These are phyloP conservation scores for Ceriagrion tenellum DNA, from an alignment of 2,888 invertebrate genomes.

Conservation along the genomic window DNA sequence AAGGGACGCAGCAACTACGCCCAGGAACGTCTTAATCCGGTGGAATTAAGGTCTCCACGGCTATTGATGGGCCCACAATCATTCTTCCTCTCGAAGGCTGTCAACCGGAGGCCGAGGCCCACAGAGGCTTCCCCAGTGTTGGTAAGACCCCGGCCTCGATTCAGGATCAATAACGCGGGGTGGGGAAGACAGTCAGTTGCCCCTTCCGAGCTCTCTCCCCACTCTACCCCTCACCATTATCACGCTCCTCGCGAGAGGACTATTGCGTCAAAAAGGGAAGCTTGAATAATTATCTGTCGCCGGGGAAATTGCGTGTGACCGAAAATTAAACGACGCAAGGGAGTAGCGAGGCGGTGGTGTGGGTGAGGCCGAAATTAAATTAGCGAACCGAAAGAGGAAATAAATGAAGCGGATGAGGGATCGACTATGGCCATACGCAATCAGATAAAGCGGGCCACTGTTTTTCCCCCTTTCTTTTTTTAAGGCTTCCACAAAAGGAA, in stretches of 20 bases:
- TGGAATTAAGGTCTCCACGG: slow-evolving; percentile 62
- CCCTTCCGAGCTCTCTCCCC: neutral
- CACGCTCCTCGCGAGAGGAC: neutral
- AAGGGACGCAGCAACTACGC: neutral
- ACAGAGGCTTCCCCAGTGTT: neutral
- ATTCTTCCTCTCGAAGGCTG: slow-evolving; percentile 46
- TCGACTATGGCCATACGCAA: slow-evolving; percentile 49
- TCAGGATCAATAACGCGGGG: neutral
- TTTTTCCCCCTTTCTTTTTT: neutral
- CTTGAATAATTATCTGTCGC: slow-evolving; percentile 53
- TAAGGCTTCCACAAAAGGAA: neutral
- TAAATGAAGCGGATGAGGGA: slow-evolving; percentile 40
- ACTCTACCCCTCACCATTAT: neutral
- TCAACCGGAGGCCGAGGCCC: neutral
- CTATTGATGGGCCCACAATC: slow-evolving; percentile 59
- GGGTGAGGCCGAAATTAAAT: slow-evolving; percentile 49
- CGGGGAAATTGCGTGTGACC: slow-evolving; percentile 57
- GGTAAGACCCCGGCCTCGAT: neutral
- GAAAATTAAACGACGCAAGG: slow-evolving; percentile 56
- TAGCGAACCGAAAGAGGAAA: slow-evolving; percentile 35
- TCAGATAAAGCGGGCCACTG: slow-evolving; percentile 24
- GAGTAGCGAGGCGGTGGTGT: neutral
- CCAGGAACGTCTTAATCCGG: slow-evolving; percentile 28
- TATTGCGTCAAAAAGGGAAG: slow-evolving; percentile 60
- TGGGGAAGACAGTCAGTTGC: neutral